Evolutionary conservation across 2,113 vertebrate genomes (phyloP).

Genomic region (Leucoraja erinaceus): DNA sequence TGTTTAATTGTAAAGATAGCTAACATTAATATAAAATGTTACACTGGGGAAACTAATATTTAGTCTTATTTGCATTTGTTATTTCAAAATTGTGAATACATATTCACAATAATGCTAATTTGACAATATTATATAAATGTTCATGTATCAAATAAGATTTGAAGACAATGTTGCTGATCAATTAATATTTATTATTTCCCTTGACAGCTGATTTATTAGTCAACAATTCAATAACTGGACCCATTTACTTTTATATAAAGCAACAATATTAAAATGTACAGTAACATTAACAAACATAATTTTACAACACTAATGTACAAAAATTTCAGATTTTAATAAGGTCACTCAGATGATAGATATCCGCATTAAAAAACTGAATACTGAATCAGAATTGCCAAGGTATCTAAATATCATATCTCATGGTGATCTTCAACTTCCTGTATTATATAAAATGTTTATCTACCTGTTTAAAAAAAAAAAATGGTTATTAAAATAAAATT

Average conservation of each 20-base stretch:
- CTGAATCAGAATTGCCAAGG: constrained; percentile 9
- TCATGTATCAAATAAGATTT: not conserved
- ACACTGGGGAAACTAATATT: constrained; percentile 48
- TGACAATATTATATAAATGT: not conserved
- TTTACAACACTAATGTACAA: constrained; percentile 36
- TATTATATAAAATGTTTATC: not conserved
- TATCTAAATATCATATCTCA: not conserved
- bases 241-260: constrained; percentile 35
- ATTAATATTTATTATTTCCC: constrained; percentile 29
- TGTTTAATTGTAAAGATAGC: not conserved
- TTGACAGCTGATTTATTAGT: constrained; percentile 24
- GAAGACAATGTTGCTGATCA: constrained; percentile 17
- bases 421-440: not conserved
- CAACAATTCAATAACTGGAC: constrained; percentile 2
- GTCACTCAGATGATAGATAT: not conserved
- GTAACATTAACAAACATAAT: constrained; percentile 34
- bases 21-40: constrained; percentile 40
- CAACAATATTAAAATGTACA: constrained; percentile 32
- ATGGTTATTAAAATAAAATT: not conserved
- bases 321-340: constrained; percentile 28
- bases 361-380: constrained; percentile 24
- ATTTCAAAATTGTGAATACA: not conserved
- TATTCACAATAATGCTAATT: not conserved
- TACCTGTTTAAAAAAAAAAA: not conserved
- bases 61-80: constrained; percentile 45